phyloP scores from a whole-genome alignment of 2,888 invertebrate species.

The Acanthosepion pharaonis region DNA sequence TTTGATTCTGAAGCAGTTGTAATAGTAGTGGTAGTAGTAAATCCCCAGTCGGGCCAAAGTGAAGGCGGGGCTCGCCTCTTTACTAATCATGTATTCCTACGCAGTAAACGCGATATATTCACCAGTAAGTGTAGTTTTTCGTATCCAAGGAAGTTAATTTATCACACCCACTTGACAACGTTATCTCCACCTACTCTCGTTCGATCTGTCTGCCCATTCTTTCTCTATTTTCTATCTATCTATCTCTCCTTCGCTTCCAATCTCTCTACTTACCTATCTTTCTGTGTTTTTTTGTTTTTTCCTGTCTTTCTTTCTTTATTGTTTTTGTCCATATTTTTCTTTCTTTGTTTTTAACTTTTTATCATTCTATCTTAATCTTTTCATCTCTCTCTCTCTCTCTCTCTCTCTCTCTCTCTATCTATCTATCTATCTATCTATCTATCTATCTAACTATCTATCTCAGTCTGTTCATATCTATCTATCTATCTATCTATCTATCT shows the following conservation, averaged over 20 bases:
- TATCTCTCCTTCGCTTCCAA: neutral
- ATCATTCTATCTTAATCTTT: neutral
- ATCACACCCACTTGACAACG: slow-evolving; percentile 33
- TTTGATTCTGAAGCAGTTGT: neutral
- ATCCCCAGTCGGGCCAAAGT: neutral
- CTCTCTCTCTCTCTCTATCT: neutral
- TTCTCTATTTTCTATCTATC: neutral
- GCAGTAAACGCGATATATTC: neutral
- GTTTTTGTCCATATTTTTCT: neutral
- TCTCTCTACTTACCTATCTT: neutral
- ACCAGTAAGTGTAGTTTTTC: neutral
- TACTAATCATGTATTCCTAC: neutral
- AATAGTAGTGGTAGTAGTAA: neutral
- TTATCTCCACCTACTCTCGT: neutral
- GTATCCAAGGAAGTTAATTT: neutral
- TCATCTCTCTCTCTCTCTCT: neutral
- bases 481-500: too few relatives aligned
- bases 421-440: neutral
- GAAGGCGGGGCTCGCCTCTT: neutral
- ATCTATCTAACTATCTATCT: too few relatives aligned
- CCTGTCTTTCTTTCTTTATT: neutral
- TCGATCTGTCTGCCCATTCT: neutral
- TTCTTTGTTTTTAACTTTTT: neutral
- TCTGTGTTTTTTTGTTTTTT: neutral
- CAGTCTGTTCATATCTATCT: too few relatives aligned